Base-by-base conservation (phyloP, 2,888 invertebrate species). In the Sarcophaga caerulescens region DNA sequence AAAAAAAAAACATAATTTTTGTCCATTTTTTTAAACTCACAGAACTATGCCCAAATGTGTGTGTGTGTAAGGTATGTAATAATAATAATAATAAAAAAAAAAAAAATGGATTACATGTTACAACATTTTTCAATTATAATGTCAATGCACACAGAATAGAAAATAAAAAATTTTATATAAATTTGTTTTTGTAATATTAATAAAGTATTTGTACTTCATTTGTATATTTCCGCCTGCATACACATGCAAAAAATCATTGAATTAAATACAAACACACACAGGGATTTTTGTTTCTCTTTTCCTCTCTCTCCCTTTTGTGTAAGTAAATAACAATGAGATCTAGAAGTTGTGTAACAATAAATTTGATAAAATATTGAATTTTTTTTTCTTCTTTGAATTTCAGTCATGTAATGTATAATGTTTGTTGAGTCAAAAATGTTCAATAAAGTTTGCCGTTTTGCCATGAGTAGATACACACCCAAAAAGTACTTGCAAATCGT, bases 121-220 rank as follows among this genome's bases (percentile, higher is more conserved):
- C 78, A 79, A 63, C 57, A 71, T 65, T 79, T 70, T 63, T 65
- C 52, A 70, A 79, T 71, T 62, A 79, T 52, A 70, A 57, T 79
- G 69, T 78, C 62, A 63, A 78, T 63, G 63, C 1, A 35, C 35
- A 35, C 35, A 35, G 35, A 35, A 35, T 35, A 35, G 35, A 35
- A 35, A 8, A 10, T 35, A 10, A 10, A 35, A 35, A 35, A 35
- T 2, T 8, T 23, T n/a, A 45, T 1, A 70, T 21, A 68, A 4
- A 44, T 78, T 59, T 70, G 57, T 70, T 57, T 66, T 63, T 45
- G 25, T 59, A 71, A 8, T 25, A 14, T 25, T 17, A 57, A 25
- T 17, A 23, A 35, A 57, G 25, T 57, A 70, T 23, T 57, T 21
- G 52, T 52, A 52, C 14, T 25, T 8, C 25, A 35, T 35, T 60